These are phyloP conservation scores for Garra rufa DNA, from an alignment of 2,113 vertebrate species.

Conservation along the genomic window DNA sequence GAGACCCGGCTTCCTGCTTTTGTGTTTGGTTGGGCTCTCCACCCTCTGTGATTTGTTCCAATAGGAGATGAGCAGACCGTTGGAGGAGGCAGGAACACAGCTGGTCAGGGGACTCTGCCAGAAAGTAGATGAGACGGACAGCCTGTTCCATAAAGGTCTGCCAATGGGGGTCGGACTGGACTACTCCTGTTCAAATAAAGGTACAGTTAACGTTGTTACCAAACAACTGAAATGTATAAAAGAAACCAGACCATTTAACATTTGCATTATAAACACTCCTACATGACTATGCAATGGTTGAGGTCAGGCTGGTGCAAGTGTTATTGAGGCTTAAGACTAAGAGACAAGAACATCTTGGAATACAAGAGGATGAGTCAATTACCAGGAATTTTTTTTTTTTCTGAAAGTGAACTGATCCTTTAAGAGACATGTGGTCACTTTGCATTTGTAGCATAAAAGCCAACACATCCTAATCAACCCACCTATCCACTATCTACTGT, in stretches of 20 bases:
- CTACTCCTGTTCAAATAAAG: slow-evolving; percentile 66
- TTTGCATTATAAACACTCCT: too few species aligned
- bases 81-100: slow-evolving; percentile 86
- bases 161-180: slow-evolving; percentile 83
- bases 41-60: slow-evolving; percentile 64
- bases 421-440: too few species aligned
- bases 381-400: too few species aligned
- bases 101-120: slow-evolving; percentile 90
- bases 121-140: slow-evolving; percentile 85
- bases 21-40: slow-evolving; percentile 64
- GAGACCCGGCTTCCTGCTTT: slow-evolving; percentile 65
- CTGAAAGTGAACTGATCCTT: too few species aligned
- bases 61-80: slow-evolving; percentile 73
- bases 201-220: neutral
- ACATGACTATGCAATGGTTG: too few species aligned
- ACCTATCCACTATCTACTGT: too few species aligned
- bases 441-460: neutral
- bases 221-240: neutral
- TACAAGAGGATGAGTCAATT: too few species aligned
- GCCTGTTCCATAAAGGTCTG: slow-evolving; percentile 91
- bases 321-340: too few species aligned
- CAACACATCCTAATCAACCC: too few species aligned
- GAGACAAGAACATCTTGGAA: too few species aligned
- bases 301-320: too few species aligned
- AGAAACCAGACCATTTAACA: too few species aligned